These are phyloP conservation scores for Cabera pusaria DNA, from an alignment of 2,888 invertebrate species.

Conservation along the genomic window DNA sequence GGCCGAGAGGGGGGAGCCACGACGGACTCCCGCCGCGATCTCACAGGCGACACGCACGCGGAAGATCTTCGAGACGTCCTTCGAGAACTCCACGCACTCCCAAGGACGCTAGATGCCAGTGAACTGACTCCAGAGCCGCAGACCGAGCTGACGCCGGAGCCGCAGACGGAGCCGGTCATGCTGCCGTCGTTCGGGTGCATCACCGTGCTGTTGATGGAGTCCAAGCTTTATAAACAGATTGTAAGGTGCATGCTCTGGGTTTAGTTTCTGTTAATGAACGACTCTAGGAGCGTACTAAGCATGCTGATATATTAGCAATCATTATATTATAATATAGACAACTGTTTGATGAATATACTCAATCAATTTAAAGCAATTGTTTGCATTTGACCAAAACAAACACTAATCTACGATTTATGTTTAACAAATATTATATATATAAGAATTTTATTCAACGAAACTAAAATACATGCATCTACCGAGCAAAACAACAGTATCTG, in stretches of 20 bases:
- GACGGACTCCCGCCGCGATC: slow-evolving; percentile 91
- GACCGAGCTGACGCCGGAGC: slow-evolving; percentile 81
- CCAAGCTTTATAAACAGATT: slow-evolving; percentile 23
- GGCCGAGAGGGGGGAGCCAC: slow-evolving; percentile 81
- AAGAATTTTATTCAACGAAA: too few relatives aligned
- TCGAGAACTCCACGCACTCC: slow-evolving; percentile 86
- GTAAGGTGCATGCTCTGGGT: slow-evolving; percentile 20
- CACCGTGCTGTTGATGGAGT: slow-evolving; percentile 85
- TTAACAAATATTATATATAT: too few relatives aligned
- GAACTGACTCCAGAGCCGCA: slow-evolving; percentile 84
- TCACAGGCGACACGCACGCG: slow-evolving; percentile 76
- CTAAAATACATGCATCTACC: too few relatives aligned
- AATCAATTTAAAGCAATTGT: too few relatives aligned
- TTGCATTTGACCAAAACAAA: too few relatives aligned
- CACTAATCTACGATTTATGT: too few relatives aligned
- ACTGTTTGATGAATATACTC: too few relatives aligned
- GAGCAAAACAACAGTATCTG: too few relatives aligned
- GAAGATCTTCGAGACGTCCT: slow-evolving; percentile 82
- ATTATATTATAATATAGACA: too few relatives aligned
- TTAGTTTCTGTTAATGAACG: too few relatives aligned
- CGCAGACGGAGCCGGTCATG: slow-evolving; percentile 81
- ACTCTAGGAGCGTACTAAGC: slow-evolving; percentile 1
- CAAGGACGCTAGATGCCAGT: slow-evolving; percentile 69
- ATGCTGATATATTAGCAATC: not conserved
- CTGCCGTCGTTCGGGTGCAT: slow-evolving; percentile 95